Conservation (phyloP, 2,888 invertebrate genomes). For the Tetragnatha montana region DNA sequence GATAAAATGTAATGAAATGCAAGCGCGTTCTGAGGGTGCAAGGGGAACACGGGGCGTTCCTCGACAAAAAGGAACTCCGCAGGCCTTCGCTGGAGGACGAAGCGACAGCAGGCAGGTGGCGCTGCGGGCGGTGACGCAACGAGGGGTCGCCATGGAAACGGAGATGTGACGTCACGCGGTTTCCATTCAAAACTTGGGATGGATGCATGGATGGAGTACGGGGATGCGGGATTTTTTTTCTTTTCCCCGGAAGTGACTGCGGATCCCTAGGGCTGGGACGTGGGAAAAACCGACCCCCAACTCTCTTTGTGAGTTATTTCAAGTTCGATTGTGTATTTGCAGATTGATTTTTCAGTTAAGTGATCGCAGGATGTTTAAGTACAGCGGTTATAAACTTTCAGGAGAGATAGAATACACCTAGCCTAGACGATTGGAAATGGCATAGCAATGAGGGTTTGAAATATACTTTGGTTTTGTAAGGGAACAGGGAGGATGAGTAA, state of each 20-base stretch:
- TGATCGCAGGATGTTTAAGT: too few relatives aligned
- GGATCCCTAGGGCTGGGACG: neutral
- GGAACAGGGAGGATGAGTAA: too few relatives aligned
- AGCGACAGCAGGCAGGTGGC: constrained; percentile 27
- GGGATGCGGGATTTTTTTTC: neutral
- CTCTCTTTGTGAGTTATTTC: too few relatives aligned
- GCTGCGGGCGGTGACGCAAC: constrained; percentile 55
- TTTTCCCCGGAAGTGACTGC: neutral
- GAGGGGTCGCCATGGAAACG: constrained; percentile 48
- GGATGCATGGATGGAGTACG: neutral
- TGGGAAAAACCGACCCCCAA: too few relatives aligned
- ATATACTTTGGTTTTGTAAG: too few relatives aligned
- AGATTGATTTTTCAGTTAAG: too few relatives aligned
- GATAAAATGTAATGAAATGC: constrained; percentile 11
- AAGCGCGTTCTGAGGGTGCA: constrained; percentile 47
- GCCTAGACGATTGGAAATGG: too few relatives aligned
- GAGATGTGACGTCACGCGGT: constrained; percentile 41
- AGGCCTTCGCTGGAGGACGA: constrained; percentile 37
- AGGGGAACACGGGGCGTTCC: constrained; percentile 68
- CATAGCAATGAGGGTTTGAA: too few relatives aligned
- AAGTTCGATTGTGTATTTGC: too few relatives aligned
- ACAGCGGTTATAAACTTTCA: too few relatives aligned
- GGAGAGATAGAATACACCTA: too few relatives aligned
- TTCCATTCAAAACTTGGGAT: constrained; percentile 65
- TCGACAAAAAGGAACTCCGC: constrained; percentile 58